Evolutionary conservation across 2,888 invertebrate species (phyloP).

Genomic region (Pseudococcus longispinus): DNA sequence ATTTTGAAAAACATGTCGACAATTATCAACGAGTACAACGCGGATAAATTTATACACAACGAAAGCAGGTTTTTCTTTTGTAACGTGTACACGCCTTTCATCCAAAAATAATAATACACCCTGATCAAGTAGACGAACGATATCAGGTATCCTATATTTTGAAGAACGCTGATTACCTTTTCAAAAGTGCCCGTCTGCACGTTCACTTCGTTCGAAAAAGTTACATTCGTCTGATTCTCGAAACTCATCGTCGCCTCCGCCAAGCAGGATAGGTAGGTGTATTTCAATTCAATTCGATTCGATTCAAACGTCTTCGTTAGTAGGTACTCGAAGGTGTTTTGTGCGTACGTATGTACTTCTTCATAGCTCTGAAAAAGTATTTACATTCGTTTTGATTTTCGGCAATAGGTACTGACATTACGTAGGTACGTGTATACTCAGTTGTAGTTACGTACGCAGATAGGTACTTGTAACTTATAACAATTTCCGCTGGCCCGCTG

Average conservation of each 20-base stretch:
- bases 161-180: neutral
- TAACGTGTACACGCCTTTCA: neutral
- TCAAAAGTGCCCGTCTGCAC: neutral
- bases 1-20: slow-evolving; percentile 1
- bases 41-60: neutral
- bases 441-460: too few relatives aligned
- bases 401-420: too few relatives aligned
- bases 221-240: neutral
- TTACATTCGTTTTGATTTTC: too few relatives aligned
- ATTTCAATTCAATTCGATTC: too few relatives aligned
- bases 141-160: neutral
- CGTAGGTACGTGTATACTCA: too few relatives aligned
- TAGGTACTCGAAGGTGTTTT: too few relatives aligned
- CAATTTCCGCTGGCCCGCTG: too few relatives aligned
- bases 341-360: too few relatives aligned
- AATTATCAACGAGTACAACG: neutral
- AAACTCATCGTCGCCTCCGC: neutral
- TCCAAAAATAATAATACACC: slow-evolving; percentile 14
- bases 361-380: too few relatives aligned
- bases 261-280: too few relatives aligned
- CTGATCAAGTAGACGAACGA: neutral
- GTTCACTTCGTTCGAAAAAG: neutral
- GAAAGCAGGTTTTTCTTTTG: neutral
- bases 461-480: too few relatives aligned
- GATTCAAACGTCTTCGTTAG: too few relatives aligned